phyloP scores from a whole-genome alignment of 2,888 invertebrate species.

The Anoncus sp. region DNA sequence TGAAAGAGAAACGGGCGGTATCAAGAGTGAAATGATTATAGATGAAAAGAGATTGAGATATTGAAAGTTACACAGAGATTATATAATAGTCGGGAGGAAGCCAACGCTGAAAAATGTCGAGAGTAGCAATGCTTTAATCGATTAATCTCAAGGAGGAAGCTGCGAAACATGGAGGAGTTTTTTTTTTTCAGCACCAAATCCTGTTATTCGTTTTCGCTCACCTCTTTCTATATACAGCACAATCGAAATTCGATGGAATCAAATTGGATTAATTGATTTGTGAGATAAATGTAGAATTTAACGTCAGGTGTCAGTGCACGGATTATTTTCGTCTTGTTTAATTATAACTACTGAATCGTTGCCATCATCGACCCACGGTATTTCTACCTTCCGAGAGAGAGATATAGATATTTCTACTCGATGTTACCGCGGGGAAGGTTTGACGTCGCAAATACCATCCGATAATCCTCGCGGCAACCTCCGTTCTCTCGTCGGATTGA shows the following conservation, averaged over 20 bases:
- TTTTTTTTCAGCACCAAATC: not conserved
- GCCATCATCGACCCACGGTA: not conserved
- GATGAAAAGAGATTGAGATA: slow-evolving; percentile 13
- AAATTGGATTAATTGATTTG: not conserved
- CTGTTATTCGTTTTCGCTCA: not conserved
- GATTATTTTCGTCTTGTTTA: not conserved
- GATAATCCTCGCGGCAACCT: slow-evolving; percentile 46
- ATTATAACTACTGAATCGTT: not conserved
- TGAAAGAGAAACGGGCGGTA: slow-evolving; percentile 1
- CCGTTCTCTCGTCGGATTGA: slow-evolving; percentile 44
- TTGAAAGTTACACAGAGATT: slow-evolving; percentile 10
- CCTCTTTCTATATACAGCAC: too few species aligned
- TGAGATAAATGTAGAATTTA: not conserved
- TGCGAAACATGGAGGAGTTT: slow-evolving; percentile 22
- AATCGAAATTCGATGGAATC: not conserved
- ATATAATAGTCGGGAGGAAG: slow-evolving; percentile 22
- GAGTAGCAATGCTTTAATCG: slow-evolving; percentile 18
- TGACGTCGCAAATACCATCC: slow-evolving; percentile 36
- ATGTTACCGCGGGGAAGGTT: not conserved
- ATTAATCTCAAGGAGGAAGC: slow-evolving; percentile 13
- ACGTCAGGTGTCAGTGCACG: not conserved
- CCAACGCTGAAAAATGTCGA: slow-evolving; percentile 14
- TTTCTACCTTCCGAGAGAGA: not conserved
- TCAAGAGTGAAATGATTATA: slow-evolving; percentile 21
- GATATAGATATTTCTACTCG: not conserved